Base-by-base conservation (phyloP, 2,888 invertebrate genomes). In the Patella caerulea region DNA sequence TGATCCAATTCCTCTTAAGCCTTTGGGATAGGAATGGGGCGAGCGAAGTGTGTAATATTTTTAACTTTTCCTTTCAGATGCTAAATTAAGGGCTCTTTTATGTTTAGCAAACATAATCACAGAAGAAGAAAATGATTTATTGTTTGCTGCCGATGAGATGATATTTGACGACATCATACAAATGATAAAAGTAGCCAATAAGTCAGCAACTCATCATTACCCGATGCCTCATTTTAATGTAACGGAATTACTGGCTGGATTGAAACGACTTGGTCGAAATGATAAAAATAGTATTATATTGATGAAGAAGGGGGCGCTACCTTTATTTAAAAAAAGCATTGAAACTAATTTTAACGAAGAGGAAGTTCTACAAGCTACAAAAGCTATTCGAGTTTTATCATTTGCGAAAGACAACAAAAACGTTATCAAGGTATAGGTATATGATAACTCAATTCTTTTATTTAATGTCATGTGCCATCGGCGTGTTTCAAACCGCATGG, bases 221-320 rank as follows among this genome's bases (percentile, higher is more conserved):
- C 78, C 83, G 72, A 87, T 86, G 0, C 34, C 34, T 7, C 34
- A 45, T 5, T 88, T 87, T 73, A 82, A 82, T 78, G 79, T 85
- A 15, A 78, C 84, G 11, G 88, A 88, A 75, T 81, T 88, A 5
- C 77, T 88, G 11, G 83, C 83, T 65, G 87, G 87, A 2, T 73
- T 88, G 29, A 83, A 82, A 12, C 82, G 85, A 14, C 80, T 88
- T n/a, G 86, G 87, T 2, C 83, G 83, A 79, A 86, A 85, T 80
- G 88, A 88, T 53, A 75, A 79, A 34, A 87, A 87, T 71, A 88
- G 87, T 75, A 79, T 78, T 54, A 73, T 83, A 56, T 83, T 88
- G 14, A 84, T 86, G 79, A 74, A 82, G 29, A 85, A 84, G 34
- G 82, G 82, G n/a, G 74, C 78, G 1, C 76, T 85, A 3, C 34